phyloP scores from a whole-genome alignment of 1,140 invertebrate genomes.

The Drosophila murphyi region DNA sequence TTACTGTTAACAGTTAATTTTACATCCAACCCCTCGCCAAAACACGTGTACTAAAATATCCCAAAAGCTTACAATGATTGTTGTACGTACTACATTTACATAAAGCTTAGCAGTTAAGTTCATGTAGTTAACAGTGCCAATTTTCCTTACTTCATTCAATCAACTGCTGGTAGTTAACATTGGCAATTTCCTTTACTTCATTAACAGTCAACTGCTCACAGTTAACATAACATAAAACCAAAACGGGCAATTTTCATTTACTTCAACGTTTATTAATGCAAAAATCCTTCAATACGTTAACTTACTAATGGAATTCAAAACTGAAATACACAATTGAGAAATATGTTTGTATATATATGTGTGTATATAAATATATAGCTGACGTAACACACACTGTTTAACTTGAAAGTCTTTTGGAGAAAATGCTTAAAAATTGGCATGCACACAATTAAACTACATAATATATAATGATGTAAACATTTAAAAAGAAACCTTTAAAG shows the following conservation, averaged over 20 bases:
- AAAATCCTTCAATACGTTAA: constrained; percentile 66
- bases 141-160: too few relatives aligned
- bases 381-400: constrained; percentile 52
- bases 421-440: constrained; percentile 45
- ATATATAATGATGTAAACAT: constrained; percentile 17
- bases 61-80: neutral
- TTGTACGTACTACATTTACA: neutral
- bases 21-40: neutral
- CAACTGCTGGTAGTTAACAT: too few relatives aligned
- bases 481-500: constrained; percentile 62
- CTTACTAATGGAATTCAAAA: constrained; percentile 71
- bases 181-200: neutral
- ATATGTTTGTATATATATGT: constrained; percentile 3
- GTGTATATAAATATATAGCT: constrained; percentile 17
- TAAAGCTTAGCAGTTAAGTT: too few relatives aligned
- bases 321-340: constrained; percentile 38
- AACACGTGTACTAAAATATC: constrained; percentile 14
- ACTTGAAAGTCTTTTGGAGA: constrained; percentile 30
- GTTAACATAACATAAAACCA: neutral
- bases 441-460: constrained; percentile 48
- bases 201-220: neutral
- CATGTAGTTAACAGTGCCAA: too few relatives aligned
- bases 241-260: constrained; percentile 24
- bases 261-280: constrained; percentile 76
- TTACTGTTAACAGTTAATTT: neutral